Evolutionary conservation across 2,113 vertebrate species (phyloP), one percentile per base, ranked within the genome.

Genomic region (Pteruthius melanotis): DNA sequence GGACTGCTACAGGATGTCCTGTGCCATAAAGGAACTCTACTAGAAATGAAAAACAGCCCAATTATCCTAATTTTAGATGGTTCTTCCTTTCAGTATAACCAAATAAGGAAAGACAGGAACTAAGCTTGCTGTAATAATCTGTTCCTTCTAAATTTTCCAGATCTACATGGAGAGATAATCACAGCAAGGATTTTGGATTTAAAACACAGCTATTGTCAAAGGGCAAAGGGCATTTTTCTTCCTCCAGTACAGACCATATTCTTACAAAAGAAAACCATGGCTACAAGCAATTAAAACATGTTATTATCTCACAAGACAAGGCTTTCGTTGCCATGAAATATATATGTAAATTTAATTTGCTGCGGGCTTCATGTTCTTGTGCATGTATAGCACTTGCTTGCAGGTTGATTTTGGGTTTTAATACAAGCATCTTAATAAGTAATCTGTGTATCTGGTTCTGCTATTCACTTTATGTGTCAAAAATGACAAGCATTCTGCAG

Each of bases 51-150:
- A 93, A 94, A 70, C 65, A 95, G 69, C 9, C 2, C 18, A 35
- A 64, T 87, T 81, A 71, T 77, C 40, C 64, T 86, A 66, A 92
- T 81, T 93, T 95, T 94, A 70, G 71, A 26, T 12, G 10, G 14
- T 60, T 81, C 37, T 87, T 95, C 83, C 81, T 64, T 91, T 85
- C 37, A 33, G 10, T 47, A 56, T 61, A 90, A 24, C 27, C 64
- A 94, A 30, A 89, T 20, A 87, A 90, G 75, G 68, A 89, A 88
- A 92, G 59, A 86, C 57, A 84, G 78, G 65, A 96, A 91, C 64
- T 52, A 54, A 74, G 47, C 21, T 23, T 85, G 28, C n/a, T 91
- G 49, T 76, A 88, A 90, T 87, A 91, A 77, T 40, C 57, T 90
- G 3, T 64, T 65, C 75, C 24, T 89, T 91, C 63, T 72, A 45